phyloP scores from a whole-genome alignment of 2,113 vertebrate species.

The Amazona vittata region DNA sequence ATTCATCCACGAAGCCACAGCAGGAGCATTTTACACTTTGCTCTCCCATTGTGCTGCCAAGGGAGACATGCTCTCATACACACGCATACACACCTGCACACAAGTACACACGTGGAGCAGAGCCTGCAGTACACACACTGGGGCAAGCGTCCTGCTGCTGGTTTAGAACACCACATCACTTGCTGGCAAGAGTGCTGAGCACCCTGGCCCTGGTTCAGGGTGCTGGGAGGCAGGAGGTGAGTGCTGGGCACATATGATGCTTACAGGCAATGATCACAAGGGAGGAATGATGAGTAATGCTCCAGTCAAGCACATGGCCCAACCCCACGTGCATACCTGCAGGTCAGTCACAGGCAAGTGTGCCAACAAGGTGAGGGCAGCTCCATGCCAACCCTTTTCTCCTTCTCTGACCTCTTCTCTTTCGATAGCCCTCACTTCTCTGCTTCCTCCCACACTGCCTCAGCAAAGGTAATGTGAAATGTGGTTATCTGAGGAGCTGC shows the following conservation, averaged over 20 bases:
- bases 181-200: not conserved
- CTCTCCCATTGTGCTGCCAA: not conserved
- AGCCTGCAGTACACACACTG: not conserved
- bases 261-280: fast-evolving
- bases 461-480: not conserved
- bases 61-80: not conserved
- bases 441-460: not conserved
- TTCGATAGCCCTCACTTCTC: fast-evolving
- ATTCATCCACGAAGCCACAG: not conserved
- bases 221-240: not conserved
- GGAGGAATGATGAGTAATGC: not conserved
- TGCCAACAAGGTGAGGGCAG: not conserved
- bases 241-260: fast-evolving
- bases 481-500: not conserved
- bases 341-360: fast-evolving
- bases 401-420: not conserved
- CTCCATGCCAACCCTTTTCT: not conserved
- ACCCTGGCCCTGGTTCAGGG: not conserved
- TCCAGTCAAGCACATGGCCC: not conserved
- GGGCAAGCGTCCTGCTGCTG: not conserved
- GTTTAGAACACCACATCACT: fast-evolving
- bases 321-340: fast-evolving
- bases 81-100: not conserved
- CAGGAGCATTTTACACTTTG: not conserved
- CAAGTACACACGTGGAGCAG: not conserved